Conservation (phyloP, 2,113 vertebrate species). For the Myotis brandtii region DNA sequence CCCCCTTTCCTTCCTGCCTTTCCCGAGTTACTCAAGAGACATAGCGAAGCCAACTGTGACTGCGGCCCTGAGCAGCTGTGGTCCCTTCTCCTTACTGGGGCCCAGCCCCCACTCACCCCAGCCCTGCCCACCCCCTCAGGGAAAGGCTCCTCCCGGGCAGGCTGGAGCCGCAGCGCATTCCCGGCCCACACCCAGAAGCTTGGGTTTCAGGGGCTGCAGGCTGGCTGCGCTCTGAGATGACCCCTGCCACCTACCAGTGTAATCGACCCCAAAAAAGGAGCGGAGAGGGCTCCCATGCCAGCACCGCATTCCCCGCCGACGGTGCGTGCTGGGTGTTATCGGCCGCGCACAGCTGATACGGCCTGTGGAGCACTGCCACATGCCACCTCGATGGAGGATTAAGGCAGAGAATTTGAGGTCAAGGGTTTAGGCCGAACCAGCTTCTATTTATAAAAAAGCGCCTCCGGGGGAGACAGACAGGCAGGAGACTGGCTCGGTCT, state of each 20-base stretch:
- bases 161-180: background rate
- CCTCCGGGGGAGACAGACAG: background rate
- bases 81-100: background rate
- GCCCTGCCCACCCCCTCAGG: background rate
- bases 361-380: slow-evolving; percentile 75
- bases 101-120: fast-evolving
- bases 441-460: slow-evolving; percentile 85
- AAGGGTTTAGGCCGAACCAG: slow-evolving; percentile 71
- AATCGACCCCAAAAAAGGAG: slow-evolving; percentile 72
- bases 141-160: background rate
- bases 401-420: slow-evolving; percentile 84
- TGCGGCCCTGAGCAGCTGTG: background rate
- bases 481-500: slow-evolving; percentile 21
- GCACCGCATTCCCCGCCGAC: slow-evolving; percentile 64
- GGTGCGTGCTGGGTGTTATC: slow-evolving; percentile 70
- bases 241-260: slow-evolving; percentile 11
- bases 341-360: slow-evolving; percentile 77
- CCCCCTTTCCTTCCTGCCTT: background rate
- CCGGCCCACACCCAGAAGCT: background rate
- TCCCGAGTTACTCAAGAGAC: background rate
- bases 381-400: slow-evolving; percentile 76
- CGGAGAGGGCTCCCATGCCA: background rate
- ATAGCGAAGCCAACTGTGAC: fast-evolving
- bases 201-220: background rate
- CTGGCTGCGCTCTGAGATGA: background rate